Evolutionary conservation across 2,113 vertebrate species (phyloP).

Genomic region (Carollia perspicillata): DNA sequence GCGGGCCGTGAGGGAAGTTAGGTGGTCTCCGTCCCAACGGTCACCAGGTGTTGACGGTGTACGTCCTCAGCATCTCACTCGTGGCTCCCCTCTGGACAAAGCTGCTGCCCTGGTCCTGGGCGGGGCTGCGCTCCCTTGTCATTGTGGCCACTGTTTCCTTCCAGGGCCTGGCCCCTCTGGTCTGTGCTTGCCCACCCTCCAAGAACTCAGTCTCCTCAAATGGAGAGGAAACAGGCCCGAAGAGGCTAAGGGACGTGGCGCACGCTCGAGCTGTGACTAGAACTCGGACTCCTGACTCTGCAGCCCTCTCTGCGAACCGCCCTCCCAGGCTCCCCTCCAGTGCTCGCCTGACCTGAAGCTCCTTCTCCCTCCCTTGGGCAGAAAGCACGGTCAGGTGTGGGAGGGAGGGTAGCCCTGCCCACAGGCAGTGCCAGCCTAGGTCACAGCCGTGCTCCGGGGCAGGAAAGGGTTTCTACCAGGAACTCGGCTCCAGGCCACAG

Average conservation of each 20-base stretch:
- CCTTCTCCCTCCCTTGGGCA: not conserved
- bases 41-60: not conserved
- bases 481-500: not conserved
- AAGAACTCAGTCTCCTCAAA: not conserved
- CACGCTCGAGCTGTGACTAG: not conserved
- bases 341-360: not conserved
- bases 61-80: not conserved
- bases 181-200: not conserved
- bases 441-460: not conserved
- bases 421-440: not conserved
- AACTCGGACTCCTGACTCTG: not conserved
- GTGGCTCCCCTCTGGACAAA: not conserved
- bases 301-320: not conserved
- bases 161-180: not conserved
- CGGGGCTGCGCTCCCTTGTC: not conserved
- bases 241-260: not conserved
- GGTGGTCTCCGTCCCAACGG: not conserved
- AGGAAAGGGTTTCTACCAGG: not conserved
- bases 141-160: not conserved
- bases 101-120: not conserved
- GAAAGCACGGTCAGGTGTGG: not conserved
- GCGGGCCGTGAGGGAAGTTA: not conserved
- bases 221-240: not conserved
- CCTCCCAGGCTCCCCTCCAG: not conserved
- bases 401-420: not conserved